phyloP scores from a whole-genome alignment of 2,113 vertebrate species.

The Nothobranchius kuhntae region DNA sequence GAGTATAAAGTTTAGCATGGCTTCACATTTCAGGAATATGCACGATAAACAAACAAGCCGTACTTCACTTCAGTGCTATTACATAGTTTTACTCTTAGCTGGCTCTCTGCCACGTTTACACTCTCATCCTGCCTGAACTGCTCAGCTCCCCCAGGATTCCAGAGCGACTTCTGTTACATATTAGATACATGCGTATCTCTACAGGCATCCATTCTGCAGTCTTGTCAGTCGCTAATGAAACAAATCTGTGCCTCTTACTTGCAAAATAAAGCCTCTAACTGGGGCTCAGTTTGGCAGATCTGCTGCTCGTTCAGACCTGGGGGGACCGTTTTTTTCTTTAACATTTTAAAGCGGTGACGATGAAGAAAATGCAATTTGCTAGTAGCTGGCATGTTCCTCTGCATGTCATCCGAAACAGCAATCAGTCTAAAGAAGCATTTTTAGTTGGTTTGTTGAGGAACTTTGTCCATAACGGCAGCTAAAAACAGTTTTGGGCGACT shows the following conservation, averaged over 20 bases:
- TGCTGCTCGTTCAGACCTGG: neutral
- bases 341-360: constrained; percentile 1
- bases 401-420: constrained; percentile 31
- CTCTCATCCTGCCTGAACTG: neutral
- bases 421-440: constrained; percentile 7
- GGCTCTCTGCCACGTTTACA: neutral
- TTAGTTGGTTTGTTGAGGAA: constrained; percentile 6
- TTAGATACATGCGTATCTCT: neutral
- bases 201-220: neutral
- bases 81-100: neutral
- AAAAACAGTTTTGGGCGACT: neutral
- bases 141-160: neutral
- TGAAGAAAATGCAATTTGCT: neutral
- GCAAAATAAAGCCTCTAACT: neutral
- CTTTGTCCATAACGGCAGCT: constrained; percentile 11
- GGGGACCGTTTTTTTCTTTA: no score
- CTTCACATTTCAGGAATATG: neutral
- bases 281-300: neutral
- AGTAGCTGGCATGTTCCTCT: constrained; percentile 4
- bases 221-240: neutral
- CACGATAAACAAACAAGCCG: neutral
- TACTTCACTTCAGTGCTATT: neutral
- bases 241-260: neutral
- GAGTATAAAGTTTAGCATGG: neutral
- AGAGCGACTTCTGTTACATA: neutral